Conservation (phyloP, 2,113 vertebrate genomes). For the Takifugu bimaculatus region DNA sequence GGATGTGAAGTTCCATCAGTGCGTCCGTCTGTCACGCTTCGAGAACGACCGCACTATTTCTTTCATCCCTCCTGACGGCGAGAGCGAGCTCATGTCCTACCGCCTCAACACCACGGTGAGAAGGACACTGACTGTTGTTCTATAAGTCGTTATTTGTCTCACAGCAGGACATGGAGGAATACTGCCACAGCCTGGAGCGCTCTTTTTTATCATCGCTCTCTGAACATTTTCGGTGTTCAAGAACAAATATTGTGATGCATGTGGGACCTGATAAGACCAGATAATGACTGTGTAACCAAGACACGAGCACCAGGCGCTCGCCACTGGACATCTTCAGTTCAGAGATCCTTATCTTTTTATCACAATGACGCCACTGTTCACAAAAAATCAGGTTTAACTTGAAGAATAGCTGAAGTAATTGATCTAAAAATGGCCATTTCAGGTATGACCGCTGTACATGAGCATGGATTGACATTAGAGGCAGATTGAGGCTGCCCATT, state of each 20-base stretch:
- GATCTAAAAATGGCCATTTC: no score
- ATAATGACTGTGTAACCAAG: no score
- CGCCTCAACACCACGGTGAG: conserved; percentile 79
- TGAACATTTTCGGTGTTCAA: neutral
- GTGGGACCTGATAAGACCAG: neutral
- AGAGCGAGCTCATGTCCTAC: conserved; percentile 82
- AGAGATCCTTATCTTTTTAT: no score
- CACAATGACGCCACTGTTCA: no score
- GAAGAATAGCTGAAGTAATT: no score
- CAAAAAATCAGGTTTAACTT: no score
- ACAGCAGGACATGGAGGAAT: neutral
- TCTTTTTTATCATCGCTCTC: neutral
- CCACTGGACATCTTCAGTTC: no score
- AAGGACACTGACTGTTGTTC: conserved; percentile 3
- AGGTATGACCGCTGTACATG: no score
- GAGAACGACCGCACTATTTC: conserved; percentile 83
- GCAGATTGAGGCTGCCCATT: no score
- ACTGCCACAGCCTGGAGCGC: neutral
- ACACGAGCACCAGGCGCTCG: no score
- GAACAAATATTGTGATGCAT: neutral
- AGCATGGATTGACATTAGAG: no score
- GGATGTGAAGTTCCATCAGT: conserved; percentile 84
- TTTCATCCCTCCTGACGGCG: conserved; percentile 81
- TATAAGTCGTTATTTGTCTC: neutral
- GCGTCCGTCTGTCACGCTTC: conserved; percentile 81